Evolutionary conservation across 1,140 invertebrate species (phyloP), one percentile per base, ranked within the genome.

Genomic region (Chrysomallon squamiferum): DNA sequence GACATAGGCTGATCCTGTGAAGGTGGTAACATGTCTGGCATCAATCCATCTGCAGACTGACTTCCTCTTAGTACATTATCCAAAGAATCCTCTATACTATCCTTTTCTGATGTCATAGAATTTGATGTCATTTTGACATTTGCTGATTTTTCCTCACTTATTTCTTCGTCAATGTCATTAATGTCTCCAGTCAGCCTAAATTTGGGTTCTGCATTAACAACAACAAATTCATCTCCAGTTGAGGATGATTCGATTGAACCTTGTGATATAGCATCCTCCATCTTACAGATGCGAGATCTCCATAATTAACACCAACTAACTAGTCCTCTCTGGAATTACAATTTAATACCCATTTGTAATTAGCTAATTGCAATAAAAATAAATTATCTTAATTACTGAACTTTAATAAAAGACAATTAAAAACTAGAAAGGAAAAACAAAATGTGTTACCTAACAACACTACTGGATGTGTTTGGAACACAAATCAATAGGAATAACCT

Each of bases 151-250:
- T 80, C 91, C 88, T 54, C 90, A 90, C 82, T 30, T 50, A 91
- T 80, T 56, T 93, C 91, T 86, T 93, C 92, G 50, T 87, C 89
- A 71, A 94, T 87, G 78, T 92, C 89, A 79, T 91, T 89, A 72
- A 93, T 87, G 83, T 93, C 91, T 67, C 90, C 90, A 56, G 90
- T 90, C 89, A 93, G 92, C 78, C 92, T 90, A 65, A 94, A 83
- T 70, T 90, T 91, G 33, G 92, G 92, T 63, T 86, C 83, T 30
- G 74, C 85, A 63, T 87, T 88, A 32, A 94, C 89, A 82, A 94
- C 91, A 86, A 93, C 92, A 86, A 92, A 94, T 80, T 94, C 93
- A 67, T 93, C 93, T 80, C 91, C 93, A 43, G 91, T 93, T 58
- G 91, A 90, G 78, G 91, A 79, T 68, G 93, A 94, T 87, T 94